phyloP scores from a whole-genome alignment of 2,797 vertebrate genomes.

The Kryptolebias ocellatus region DNA sequence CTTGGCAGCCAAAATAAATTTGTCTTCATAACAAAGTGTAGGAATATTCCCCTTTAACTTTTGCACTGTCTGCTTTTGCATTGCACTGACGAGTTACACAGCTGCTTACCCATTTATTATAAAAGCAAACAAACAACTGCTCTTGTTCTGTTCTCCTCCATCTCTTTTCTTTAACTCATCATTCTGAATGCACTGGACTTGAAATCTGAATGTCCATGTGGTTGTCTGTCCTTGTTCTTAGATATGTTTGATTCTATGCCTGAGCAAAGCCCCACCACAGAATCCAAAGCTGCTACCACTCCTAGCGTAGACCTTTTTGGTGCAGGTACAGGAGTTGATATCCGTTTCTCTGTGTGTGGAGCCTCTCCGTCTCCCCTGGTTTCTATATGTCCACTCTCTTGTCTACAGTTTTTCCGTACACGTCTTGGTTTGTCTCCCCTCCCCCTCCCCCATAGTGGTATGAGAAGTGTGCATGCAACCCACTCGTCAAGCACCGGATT shows the following conservation, averaged over 20 bases:
- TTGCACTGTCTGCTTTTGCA: constrained; percentile 54
- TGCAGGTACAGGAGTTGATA: constrained; percentile 92
- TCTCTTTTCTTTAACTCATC: constrained; percentile 62
- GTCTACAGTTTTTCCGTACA: constrained; percentile 62
- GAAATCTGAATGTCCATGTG: constrained; percentile 83
- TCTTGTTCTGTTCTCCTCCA: constrained; percentile 61
- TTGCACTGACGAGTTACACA: constrained; percentile 52
- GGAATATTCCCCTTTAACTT: constrained; percentile 58
- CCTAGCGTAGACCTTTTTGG: constrained; percentile 99
- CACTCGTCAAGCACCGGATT: constrained; percentile 53
- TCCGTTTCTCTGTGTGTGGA: constrained; percentile 77
- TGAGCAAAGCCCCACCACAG: constrained; percentile 89
- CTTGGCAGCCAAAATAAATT: not conserved
- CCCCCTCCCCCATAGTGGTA: constrained; percentile 78
- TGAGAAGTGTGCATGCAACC: constrained; percentile 74
- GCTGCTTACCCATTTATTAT: constrained; percentile 37
- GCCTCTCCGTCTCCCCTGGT: constrained; percentile 72
- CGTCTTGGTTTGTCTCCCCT: constrained; percentile 79
- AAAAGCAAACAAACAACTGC: not conserved
- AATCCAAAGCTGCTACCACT: constrained; percentile 94
- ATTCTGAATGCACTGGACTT: constrained; percentile 71
- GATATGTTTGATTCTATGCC: constrained; percentile 99
- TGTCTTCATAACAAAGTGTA: constrained; percentile 17
- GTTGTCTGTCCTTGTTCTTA: constrained; percentile 94
- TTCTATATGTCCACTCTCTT: constrained; percentile 65